phyloP scores from a whole-genome alignment of 2,888 invertebrate species.

The Eupithecia tripunctaria region DNA sequence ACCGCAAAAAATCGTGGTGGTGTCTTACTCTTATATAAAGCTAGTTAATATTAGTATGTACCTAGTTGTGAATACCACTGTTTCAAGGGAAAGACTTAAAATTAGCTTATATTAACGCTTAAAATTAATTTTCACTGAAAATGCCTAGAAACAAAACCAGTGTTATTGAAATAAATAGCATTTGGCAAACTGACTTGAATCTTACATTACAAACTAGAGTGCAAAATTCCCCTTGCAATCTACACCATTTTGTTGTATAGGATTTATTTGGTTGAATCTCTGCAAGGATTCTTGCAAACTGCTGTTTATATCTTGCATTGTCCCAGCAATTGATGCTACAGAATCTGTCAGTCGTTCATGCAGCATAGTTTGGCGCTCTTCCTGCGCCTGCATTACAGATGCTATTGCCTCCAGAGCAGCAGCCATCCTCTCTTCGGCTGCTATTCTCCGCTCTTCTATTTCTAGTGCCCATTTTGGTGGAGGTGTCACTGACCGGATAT shows the following conservation, averaged over 20 bases:
- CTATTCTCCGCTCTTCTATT: constrained; percentile 70
- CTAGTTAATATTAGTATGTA: not conserved
- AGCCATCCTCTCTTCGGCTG: constrained; percentile 73
- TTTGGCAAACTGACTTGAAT: not conserved
- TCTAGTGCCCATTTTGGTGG: constrained; percentile 76
- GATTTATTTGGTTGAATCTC: constrained; percentile 57
- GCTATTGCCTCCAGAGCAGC: constrained; percentile 70
- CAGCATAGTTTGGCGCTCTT: constrained; percentile 61
- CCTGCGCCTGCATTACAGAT: constrained; percentile 62
- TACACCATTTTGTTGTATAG: constrained; percentile 54
- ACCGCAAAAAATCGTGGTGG: not conserved
- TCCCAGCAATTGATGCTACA: constrained; percentile 64
- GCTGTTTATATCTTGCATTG: constrained; percentile 68
- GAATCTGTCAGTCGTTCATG: constrained; percentile 68
- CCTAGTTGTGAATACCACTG: constrained; percentile 44
- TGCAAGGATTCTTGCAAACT: constrained; percentile 67
- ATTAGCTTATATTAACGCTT: not conserved
- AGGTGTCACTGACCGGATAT: constrained; percentile 53
- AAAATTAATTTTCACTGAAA: not conserved
- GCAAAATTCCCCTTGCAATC: constrained; percentile 62
- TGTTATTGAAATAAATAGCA: not conserved
- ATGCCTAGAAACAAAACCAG: constrained; percentile 2
- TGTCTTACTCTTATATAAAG: not conserved
- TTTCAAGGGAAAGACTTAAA: constrained; percentile 20
- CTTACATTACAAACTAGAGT: constrained; percentile 39